Base-by-base conservation (phyloP, 2,888 invertebrate genomes). In the Himalopsyche kuldschensis region DNA sequence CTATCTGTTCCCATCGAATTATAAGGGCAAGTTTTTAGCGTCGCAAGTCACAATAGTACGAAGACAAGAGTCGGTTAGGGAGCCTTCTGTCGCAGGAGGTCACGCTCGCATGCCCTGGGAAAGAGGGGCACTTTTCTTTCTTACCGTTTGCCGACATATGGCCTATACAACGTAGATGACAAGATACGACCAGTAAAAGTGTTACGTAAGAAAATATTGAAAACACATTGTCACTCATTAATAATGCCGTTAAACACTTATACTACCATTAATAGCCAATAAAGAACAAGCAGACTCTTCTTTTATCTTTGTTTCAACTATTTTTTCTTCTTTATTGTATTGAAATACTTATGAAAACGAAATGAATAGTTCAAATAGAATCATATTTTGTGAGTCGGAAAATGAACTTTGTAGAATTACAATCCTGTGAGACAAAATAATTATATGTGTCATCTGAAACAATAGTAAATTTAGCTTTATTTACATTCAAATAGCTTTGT, bases 1-100 rank as follows among this genome's bases (percentile, higher is more conserved):
- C 69, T 47, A 85, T 81, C 63, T 79, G 79, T 84, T 86, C 85
- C 83, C 84, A 83, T 83, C 84, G 81, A 84, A 82, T 81, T 55
- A 84, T 82, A 78, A 84, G 84, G 82, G 35, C 20, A 32, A 31
- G 31, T 48, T 81, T 41, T 17, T 35, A 75, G 78, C 80, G 78
- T 41, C 76, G 20, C 46, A 78, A 78, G 78, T 46, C 10, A 27
- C 27, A 46, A 78, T 46, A 20, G 24, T 46, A 15, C 81, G 24
- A 78, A 84, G 75, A 63, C 63, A 63, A 24, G 11, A 81, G 46
- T 80, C 47, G 77, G 27, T 17, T n/a, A 17, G 63, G 78, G 11
- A 17, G 79, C 80, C 81, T 80, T 80, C 78, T 84, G 80, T 79
- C 79, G 47, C 35, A 10, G n/a, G 81, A 69, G 84, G 82, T 78